Evolutionary conservation across 2,888 invertebrate species (phyloP), one percentile per base, ranked within the genome.

Genomic region (Steinernema carpocapsae): DNA sequence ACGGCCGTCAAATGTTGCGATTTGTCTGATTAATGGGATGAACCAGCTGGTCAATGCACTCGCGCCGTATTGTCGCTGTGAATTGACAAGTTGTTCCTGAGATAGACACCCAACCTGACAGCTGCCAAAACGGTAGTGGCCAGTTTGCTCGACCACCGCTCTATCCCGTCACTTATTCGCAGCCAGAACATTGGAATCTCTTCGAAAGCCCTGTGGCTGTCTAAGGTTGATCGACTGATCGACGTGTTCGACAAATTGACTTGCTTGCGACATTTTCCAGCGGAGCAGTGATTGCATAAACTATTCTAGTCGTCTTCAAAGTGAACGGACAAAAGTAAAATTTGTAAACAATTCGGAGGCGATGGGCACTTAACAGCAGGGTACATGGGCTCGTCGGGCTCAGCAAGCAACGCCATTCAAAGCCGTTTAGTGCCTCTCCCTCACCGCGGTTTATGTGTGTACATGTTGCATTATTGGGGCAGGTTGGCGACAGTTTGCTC

Each of bases 121-220:
- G 64, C 64, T 64, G 64, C 64, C 64, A 64, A 64, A 64, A 64
- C 64, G 64, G 64, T 64, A 64, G 64, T 64, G 64, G 29, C 64
- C 24, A 32, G 3, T 64, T 26, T 17, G 29, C 17, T 64, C 64
- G 32, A 7, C 26, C 64, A 26, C 14, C 64, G 29, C 29, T 64
- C 32, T 64, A 64, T 10, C 10, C 37, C 37, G 10, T 64, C 64
- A 64, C 64, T 32, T 64, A 64, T 37, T 32, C 64, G 4, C 64
- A 17, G 17, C 17, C 29, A 24, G 29, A 64, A 64, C 56, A 12
- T 32, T 14, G 37, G 64, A 17, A 32, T 29, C 64, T 7, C 22
- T 19, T 12, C 52, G 3, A 22, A 22, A 37, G 3, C 37, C 24
- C 52, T 2, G 19, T 52, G 19, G 52, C 19, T 22, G 52, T 48